These are phyloP conservation scores for rat (Rattus norvegicus) DNA, from an alignment of 2,113 vertebrate species.

Conservation along the genomic window DNA sequence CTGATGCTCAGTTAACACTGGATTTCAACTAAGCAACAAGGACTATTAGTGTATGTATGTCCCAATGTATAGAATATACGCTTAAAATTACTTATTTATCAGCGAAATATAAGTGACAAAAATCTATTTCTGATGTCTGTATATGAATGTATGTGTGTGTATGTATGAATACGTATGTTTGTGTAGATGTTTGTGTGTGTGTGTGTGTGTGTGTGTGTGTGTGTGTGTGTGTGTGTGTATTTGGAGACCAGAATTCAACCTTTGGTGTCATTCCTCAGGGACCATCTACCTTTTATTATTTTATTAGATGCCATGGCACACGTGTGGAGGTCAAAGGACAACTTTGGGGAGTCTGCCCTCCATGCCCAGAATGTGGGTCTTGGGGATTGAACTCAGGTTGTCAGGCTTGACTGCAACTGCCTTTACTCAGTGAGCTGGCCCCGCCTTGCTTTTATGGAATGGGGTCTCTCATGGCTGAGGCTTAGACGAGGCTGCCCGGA, in stretches of 20 bases:
- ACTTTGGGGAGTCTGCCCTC: background rate
- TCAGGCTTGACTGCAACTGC: background rate
- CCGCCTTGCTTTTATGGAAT: background rate
- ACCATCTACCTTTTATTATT: background rate
- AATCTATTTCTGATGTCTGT: background rate
- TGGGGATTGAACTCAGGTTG: background rate
- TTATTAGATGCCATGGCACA: background rate
- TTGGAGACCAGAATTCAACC: background rate
- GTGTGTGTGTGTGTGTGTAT: background rate
- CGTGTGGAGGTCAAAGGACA: background rate
- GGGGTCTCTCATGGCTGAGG: background rate
- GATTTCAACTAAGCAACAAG: slow-evolving; percentile 8
- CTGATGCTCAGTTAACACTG: background rate
- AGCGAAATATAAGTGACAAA: background rate
- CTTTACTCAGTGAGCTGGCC: background rate
- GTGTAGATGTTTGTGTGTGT: background rate
- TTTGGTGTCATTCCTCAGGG: background rate
- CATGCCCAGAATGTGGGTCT: background rate
- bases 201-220: too few relatives aligned
- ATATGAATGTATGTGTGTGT: background rate
- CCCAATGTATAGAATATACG: background rate
- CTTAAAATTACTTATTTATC: background rate
- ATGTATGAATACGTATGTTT: background rate
- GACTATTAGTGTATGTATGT: background rate
- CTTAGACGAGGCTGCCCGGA: background rate